A percentile compares a stretch with the other conserved stretches of the same genome.
Evolutionary conservation across 2,113 vertebrate species (phyloP).

Genomic region (Sylvicapra grimmia): DNA sequence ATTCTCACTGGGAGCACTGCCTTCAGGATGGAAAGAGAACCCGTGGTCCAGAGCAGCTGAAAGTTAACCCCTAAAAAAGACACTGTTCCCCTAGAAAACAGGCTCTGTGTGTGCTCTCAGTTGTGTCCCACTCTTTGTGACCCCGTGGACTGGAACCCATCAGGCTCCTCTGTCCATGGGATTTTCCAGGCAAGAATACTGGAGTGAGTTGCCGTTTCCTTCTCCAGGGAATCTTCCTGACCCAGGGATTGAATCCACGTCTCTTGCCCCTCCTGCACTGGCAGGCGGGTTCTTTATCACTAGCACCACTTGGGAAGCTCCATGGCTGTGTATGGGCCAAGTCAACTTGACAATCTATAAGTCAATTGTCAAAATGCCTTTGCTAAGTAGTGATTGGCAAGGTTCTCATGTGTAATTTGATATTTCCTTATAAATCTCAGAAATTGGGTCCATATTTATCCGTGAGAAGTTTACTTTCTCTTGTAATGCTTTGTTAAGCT

Average conservation of each 20-base stretch:
- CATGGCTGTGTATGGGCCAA: background rate
- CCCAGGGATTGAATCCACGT: background rate
- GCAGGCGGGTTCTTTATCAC: background rate
- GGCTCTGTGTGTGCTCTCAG: background rate
- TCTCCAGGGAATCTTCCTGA: background rate
- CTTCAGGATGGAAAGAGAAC: background rate
- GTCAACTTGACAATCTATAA: background rate
- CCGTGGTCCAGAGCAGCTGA: background rate
- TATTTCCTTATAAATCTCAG: background rate
- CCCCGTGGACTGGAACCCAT: background rate
- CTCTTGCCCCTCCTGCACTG: background rate
- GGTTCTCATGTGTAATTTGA: background rate
- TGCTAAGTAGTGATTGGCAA: background rate
- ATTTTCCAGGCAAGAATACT: background rate
- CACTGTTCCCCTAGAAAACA: background rate
- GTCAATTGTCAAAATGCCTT: background rate
- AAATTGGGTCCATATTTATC: background rate
- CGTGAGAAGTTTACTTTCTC: background rate
- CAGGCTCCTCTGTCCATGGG: background rate
- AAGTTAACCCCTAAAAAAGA: background rate
- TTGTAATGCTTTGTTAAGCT: background rate
- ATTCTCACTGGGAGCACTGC: background rate
- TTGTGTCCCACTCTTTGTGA: background rate
- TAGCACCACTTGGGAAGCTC: background rate
- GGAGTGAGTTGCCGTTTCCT: background rate